phyloP scores from a whole-genome alignment of 1,140 invertebrate species.

The Pachyrhynchus sulphureomaculatus region DNA sequence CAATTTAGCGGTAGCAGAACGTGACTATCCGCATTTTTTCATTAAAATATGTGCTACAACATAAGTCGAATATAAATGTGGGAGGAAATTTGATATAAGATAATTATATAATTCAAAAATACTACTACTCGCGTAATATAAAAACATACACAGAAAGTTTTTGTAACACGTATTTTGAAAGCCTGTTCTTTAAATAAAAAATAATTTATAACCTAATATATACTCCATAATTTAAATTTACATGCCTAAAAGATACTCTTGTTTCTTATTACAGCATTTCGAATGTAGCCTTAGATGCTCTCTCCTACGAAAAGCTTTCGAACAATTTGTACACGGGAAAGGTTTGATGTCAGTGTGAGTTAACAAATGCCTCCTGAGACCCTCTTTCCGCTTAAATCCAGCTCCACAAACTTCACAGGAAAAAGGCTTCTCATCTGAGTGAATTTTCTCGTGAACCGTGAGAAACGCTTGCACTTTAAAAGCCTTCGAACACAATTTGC shows the following conservation, averaged over 20 bases:
- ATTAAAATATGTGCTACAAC: too few relatives aligned
- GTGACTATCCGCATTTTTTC: too few relatives aligned
- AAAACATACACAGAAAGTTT: too few relatives aligned
- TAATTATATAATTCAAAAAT: too few relatives aligned
- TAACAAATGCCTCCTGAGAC: slow-evolving; percentile 53
- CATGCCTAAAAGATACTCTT: neutral
- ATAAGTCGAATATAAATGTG: too few relatives aligned
- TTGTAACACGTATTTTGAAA: too few relatives aligned
- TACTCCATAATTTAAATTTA: too few relatives aligned
- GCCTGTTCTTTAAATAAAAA: too few relatives aligned
- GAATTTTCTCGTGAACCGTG: slow-evolving; percentile 30
- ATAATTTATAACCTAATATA: too few relatives aligned
- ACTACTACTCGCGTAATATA: too few relatives aligned
- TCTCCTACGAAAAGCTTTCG: slow-evolving; percentile 41
- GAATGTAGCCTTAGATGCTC: slow-evolving; percentile 50
- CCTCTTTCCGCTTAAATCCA: slow-evolving; percentile 64
- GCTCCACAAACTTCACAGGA: slow-evolving; percentile 69
- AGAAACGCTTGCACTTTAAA: slow-evolving; percentile 35
- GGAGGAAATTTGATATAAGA: too few relatives aligned
- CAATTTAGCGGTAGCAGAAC: too few relatives aligned
- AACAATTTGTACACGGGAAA: slow-evolving; percentile 60
- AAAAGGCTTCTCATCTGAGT: slow-evolving; percentile 26
- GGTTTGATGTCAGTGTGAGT: slow-evolving; percentile 72
- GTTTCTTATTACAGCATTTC: slow-evolving; percentile 39
- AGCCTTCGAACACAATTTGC: slow-evolving; percentile 19